These are phyloP conservation scores for Caenorhabditis latens DNA, from an alignment of 1,140 invertebrate species.

Conservation along the genomic window DNA sequence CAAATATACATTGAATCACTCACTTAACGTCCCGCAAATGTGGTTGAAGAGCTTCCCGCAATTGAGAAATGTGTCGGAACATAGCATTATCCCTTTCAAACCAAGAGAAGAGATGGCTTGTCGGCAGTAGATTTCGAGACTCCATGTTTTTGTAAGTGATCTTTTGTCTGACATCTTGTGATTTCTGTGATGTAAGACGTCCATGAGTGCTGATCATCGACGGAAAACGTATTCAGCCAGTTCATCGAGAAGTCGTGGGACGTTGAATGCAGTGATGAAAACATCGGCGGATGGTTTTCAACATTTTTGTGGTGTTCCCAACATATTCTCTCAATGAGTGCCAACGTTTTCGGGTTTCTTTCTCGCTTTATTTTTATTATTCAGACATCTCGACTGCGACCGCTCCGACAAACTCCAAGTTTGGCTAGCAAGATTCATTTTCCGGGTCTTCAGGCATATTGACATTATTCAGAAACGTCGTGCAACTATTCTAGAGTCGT, in stretches of 20 bases:
- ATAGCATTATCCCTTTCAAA: slow-evolving; percentile 50
- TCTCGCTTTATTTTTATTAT: no score
- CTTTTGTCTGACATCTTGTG: slow-evolving; percentile 5
- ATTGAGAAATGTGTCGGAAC: slow-evolving; percentile 10
- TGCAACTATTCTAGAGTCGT: no score
- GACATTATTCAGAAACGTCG: no score
- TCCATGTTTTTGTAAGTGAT: background rate
- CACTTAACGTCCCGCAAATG: background rate
- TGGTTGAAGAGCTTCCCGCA: slow-evolving; percentile 27
- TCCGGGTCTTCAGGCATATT: no score
- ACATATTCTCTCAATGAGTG: no score
- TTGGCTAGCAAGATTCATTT: no score
- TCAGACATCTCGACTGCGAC: no score
- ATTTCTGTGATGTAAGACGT: background rate
- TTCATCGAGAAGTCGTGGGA: slow-evolving; percentile 1
- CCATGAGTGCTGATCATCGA: background rate
- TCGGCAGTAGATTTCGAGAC: slow-evolving; percentile 50
- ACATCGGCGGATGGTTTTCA: no score
- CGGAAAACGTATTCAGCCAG: slow-evolving; percentile 1
- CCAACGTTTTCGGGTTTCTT: no score
- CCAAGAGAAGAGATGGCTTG: slow-evolving; percentile 52
- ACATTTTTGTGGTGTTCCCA: no score
- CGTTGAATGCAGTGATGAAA: slow-evolving; percentile 12
- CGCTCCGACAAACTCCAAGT: no score
- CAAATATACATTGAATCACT: background rate